A percentile compares a stretch with the other conserved stretches of the same genome.
Evolutionary conservation across 2,113 vertebrate genomes (phyloP).

Genomic region (Gavialis gangeticus): DNA sequence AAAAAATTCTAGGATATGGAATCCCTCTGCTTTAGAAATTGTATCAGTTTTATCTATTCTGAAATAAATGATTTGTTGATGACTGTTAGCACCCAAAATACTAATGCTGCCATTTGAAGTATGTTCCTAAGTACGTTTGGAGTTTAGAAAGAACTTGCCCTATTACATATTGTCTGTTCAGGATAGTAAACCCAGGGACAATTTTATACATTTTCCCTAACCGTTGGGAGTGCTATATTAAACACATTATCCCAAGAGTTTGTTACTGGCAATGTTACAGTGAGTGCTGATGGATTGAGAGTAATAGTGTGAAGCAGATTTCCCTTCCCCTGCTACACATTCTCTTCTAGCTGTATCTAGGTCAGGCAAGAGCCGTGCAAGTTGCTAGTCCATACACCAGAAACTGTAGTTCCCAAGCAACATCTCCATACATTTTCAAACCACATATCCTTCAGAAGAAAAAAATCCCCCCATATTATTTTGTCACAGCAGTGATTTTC

Average conservation of each 20-base stretch:
- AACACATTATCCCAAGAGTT: neutral
- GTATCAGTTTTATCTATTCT: neutral
- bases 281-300: neutral
- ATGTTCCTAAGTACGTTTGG: neutral
- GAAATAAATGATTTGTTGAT: neutral
- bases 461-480: neutral
- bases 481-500: neutral
- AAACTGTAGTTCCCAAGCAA: neutral
- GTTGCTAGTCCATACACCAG: neutral
- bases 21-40: neutral
- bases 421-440: neutral
- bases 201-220: neutral
- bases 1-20: neutral
- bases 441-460: neutral
- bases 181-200: neutral
- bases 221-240: rapidly evolving
- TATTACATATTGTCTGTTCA: rapidly evolving
- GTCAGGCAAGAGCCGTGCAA: neutral
- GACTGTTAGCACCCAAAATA: neutral
- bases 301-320: neutral
- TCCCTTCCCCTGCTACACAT: neutral
- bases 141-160: neutral
- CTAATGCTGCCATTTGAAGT: neutral
- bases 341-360: neutral
- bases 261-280: neutral